Percentiles rank a stretch among this genome's conserved stretches.
These are phyloP conservation scores for Orthonychiurus folsomi DNA, from an alignment of 2,888 invertebrate genomes.

Conservation along the genomic window DNA sequence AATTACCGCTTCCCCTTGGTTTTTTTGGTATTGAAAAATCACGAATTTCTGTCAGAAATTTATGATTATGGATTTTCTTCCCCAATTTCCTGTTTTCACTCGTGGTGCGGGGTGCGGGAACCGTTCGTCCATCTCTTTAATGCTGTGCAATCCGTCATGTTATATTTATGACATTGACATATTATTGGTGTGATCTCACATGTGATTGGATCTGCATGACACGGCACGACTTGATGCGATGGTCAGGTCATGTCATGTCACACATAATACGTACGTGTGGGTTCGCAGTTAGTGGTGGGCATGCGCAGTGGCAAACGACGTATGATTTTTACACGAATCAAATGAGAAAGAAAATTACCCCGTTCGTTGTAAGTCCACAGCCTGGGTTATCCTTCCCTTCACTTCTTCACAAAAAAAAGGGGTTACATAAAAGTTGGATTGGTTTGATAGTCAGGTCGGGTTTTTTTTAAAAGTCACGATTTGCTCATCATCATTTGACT, in stretches of 20 bases:
- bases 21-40: neutral
- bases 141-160: neutral
- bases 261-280: no score
- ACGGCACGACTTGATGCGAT: neutral
- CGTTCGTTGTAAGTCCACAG: no score
- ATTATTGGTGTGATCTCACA: neutral
- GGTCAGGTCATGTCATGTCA: neutral
- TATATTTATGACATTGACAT: neutral
- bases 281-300: no score
- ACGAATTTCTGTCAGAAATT: no score
- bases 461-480: slow-evolving; percentile 1
- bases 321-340: no score
- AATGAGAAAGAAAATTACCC: no score
- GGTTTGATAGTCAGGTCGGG: neutral
- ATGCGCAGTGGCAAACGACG: no score
- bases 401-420: neutral
- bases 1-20: neutral
- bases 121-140: no score
- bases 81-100: no score
- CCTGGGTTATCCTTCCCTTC: neutral
- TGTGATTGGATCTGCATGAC: neutral
- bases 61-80: no score
- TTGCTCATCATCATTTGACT: neutral
- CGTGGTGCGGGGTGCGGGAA: no score
- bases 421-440: neutral